Evolutionary conservation across 64 coral and sea anemone genomes (phyloP).

Genomic region (Cladopsammia gracilis): DNA sequence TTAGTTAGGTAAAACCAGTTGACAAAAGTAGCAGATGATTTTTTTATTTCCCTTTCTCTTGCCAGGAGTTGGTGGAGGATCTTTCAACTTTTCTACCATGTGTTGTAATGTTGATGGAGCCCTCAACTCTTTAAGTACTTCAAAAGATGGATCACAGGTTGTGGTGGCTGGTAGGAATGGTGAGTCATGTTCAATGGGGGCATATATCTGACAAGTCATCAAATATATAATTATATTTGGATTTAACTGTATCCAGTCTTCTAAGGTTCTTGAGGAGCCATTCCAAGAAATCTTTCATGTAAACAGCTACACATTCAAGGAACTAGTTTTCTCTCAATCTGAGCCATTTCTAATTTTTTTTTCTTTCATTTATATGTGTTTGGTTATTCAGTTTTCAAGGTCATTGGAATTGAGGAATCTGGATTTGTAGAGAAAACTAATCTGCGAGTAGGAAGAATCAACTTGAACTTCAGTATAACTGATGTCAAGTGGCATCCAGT

Average conservation of each 20-base stretch:
- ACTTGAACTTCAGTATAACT: slow-evolving; percentile 96
- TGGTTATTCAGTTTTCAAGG: slow-evolving; percentile 86
- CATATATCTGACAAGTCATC: too few relatives aligned
- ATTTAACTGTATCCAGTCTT: not conserved
- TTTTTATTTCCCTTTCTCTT: too few relatives aligned
- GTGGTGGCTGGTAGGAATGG: slow-evolving; percentile 96
- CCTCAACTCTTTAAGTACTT: slow-evolving; percentile 80
- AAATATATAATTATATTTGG: not conserved
- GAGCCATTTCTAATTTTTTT: too few relatives aligned
- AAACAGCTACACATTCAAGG: not conserved
- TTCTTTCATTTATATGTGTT: too few relatives aligned
- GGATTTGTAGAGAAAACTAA: slow-evolving; percentile 91
- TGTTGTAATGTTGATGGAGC: slow-evolving; percentile 73
- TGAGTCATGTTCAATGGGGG: not conserved
- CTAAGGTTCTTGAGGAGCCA: too few relatives aligned
- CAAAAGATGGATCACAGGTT: slow-evolving; percentile 89
- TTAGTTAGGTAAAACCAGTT: too few relatives aligned
- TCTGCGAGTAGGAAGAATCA: slow-evolving; percentile 87
- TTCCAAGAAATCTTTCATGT: too few relatives aligned
- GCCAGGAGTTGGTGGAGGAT: slow-evolving; percentile 66
- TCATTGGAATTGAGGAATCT: slow-evolving; percentile 84
- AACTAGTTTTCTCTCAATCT: not conserved
- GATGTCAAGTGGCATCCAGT: slow-evolving; percentile 97
- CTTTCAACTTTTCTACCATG: slow-evolving; percentile 45
- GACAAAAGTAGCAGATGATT: too few relatives aligned